These are phyloP conservation scores for Rhagonycha lutea DNA, from an alignment of 2,888 invertebrate genomes.

Conservation along the genomic window DNA sequence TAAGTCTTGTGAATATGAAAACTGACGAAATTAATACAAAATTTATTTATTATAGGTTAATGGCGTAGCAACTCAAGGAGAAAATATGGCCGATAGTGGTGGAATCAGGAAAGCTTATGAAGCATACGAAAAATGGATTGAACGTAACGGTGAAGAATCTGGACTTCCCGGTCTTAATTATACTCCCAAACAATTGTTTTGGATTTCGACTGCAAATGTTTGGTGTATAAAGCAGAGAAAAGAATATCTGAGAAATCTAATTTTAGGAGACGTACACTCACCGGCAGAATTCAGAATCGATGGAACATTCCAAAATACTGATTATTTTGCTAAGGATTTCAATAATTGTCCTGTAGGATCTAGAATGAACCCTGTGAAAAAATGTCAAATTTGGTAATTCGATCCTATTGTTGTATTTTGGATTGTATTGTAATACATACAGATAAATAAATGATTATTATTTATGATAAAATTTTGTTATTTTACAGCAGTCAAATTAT, in stretches of 20 bases:
- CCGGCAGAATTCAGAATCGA: slow-evolving; percentile 1
- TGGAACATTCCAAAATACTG: slow-evolving; percentile 2
- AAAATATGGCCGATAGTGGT: slow-evolving; percentile 93
- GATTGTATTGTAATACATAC: no score
- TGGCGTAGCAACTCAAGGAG: slow-evolving; percentile 47
- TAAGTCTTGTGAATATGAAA: background rate
- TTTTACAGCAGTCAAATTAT: no score
- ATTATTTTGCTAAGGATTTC: slow-evolving; percentile 13
- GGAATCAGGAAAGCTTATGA: slow-evolving; percentile 85
- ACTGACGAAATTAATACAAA: background rate
- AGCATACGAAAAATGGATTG: slow-evolving; percentile 48
- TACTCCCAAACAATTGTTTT: slow-evolving; percentile 59
- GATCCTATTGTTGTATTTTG: slow-evolving; percentile 37
- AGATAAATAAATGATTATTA: no score
- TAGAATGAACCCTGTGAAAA: slow-evolving; percentile 12
- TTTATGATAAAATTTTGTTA: no score
- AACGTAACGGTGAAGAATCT: slow-evolving; percentile 45
- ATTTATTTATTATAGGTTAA: slow-evolving; percentile 7
- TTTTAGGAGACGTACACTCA: background rate
- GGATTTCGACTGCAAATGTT: slow-evolving; percentile 53
- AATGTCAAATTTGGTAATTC: slow-evolving; percentile 6
- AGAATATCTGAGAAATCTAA: background rate
- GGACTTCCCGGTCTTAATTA: slow-evolving; percentile 46
- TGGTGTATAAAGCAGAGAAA: slow-evolving; percentile 6
- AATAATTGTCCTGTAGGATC: slow-evolving; percentile 17